Percentiles rank a stretch among this genome's conserved stretches.
These are phyloP conservation scores for Clunio marinus DNA, from an alignment of 2,888 invertebrate genomes.

Conservation along the genomic window DNA sequence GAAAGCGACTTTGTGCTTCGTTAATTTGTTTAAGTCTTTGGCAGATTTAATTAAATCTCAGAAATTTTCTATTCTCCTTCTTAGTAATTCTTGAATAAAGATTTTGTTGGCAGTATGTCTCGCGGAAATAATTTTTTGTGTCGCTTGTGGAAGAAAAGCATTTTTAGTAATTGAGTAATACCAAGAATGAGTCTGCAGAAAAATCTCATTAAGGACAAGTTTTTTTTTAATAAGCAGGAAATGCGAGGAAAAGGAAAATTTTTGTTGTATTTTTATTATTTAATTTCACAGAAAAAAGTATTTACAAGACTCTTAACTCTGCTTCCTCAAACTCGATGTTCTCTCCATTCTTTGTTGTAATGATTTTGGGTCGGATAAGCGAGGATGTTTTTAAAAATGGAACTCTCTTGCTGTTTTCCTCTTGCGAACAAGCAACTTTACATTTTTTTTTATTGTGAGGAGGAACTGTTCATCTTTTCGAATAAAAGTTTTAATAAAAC, in stretches of 20 bases:
- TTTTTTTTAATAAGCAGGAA: neutral
- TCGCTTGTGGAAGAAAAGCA: neutral
- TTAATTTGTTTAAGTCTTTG: neutral
- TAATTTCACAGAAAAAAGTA: neutral
- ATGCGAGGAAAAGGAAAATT: neutral
- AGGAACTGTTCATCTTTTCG: neutral
- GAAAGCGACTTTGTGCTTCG: neutral
- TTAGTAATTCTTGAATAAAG: neutral
- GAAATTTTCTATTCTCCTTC: neutral
- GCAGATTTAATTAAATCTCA: conserved; percentile 19
- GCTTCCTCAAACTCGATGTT: neutral
- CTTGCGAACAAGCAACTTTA: neutral
- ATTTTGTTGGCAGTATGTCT: neutral
- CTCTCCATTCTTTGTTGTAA: neutral
- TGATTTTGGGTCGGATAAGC: neutral
- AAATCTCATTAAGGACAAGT: conserved; percentile 20
- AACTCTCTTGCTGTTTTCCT: neutral
- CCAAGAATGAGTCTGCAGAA: neutral
- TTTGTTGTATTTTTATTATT: neutral
- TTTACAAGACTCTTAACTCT: no score
- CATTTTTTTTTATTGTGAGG: neutral
- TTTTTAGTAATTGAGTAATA: conserved; percentile 23
- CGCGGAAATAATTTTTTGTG: neutral
- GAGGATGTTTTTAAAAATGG: neutral
- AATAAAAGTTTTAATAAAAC: no score